Evolutionary conservation across 1,140 invertebrate species (phyloP), one percentile per base, ranked within the genome.

Genomic region (Arion vulgaris): DNA sequence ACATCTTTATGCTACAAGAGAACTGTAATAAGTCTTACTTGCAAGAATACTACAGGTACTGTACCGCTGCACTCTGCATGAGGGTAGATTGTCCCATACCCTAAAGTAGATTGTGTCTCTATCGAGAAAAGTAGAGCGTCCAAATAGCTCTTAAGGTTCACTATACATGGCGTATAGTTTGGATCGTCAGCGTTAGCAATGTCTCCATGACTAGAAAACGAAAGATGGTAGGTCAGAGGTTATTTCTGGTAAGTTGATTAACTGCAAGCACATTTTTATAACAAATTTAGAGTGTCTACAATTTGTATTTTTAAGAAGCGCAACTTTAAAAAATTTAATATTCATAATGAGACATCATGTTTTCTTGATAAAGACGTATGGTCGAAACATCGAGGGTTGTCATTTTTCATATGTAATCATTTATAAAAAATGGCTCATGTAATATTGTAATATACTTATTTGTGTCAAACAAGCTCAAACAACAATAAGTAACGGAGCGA

Each of bases 171-270:
- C 11, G 85, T 34, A 86, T 85, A 89, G 2, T 85, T 72, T 78
- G 94, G 93, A 0, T 94, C 92, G 0, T 95, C 95, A 49, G 96
- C 85, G 87, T 97, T 95, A 87, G 82, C 78, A 72, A 91, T 88
- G 91, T 99, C 98, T 2, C 97, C 98, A 91, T 99, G 98, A 28
- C 77, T 79, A 68, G 41, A 49, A 57, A 57, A 57, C 51, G 23
- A 26, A 57, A 23, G 51, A 11, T 57, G 26, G 2, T 15, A 45
- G 41, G 41, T n/a, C n/a, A n/a, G n/a, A n/a, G n/a, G n/a, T n/a
- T n/a, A n/a, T n/a, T n/a, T n/a, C 53, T 57, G n/a, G n/a, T n/a
- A 15, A 57, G 15, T 15, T n/a, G 53, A n/a, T 17, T 17, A 17
- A 57, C 15, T 15, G n/a, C 15, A n/a, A 57, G 15, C 15, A 57